phyloP scores from a whole-genome alignment of 2,113 vertebrate species.

The Ailurus styani region DNA sequence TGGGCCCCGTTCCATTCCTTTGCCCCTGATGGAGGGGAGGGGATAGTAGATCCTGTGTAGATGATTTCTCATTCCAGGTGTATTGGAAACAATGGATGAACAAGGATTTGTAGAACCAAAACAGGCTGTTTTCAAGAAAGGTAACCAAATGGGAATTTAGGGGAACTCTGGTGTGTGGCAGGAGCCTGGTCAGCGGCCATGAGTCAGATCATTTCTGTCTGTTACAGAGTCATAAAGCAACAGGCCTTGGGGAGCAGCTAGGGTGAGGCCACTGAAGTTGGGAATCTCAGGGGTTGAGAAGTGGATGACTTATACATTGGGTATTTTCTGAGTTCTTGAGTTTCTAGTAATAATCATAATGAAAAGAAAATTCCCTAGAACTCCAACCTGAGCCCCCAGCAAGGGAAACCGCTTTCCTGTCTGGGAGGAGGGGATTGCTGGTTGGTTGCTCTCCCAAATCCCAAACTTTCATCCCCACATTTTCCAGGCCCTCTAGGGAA shows the following conservation, averaged over 20 bases:
- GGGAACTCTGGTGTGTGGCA: constrained; percentile 31
- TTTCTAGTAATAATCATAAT: background rate
- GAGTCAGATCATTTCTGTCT: constrained; percentile 53
- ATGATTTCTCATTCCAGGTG: background rate
- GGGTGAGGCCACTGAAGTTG: background rate
- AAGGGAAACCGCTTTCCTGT: background rate
- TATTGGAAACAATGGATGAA: background rate
- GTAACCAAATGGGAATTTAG: background rate
- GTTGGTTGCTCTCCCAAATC: too few species aligned
- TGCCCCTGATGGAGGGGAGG: background rate
- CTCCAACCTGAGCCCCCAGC: background rate
- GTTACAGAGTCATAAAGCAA: constrained; percentile 51
- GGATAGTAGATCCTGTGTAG: background rate
- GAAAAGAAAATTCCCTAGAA: constrained; percentile 61
- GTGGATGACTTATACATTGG: background rate
- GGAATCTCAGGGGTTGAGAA: background rate
- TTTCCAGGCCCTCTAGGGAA: background rate
- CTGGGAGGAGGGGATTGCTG: background rate
- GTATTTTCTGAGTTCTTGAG: constrained; percentile 41
- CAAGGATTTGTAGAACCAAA: background rate
- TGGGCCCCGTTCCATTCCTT: background rate
- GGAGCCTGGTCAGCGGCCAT: background rate
- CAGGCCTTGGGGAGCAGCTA: background rate
- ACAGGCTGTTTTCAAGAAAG: background rate
- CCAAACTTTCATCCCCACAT: background rate